phyloP scores from a whole-genome alignment of 2,113 vertebrate species.

The Dascyllus trimaculatus region DNA sequence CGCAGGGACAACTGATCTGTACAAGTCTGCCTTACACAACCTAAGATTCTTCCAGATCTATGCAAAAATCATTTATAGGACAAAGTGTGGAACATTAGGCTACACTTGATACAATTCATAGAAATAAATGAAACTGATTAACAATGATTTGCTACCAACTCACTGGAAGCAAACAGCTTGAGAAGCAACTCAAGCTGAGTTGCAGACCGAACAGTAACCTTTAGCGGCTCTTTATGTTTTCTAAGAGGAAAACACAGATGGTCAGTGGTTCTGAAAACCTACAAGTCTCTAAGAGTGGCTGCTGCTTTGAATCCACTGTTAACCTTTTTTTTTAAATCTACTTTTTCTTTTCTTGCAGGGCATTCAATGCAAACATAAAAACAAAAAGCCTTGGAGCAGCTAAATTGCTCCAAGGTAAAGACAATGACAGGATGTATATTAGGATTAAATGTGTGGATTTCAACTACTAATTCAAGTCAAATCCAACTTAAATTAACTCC shows the following conservation, averaged over 20 bases:
- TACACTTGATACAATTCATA: background rate
- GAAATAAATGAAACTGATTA: background rate
- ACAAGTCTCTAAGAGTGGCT: background rate
- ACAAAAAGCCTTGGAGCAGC: background rate
- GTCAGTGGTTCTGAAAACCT: constrained; percentile 2
- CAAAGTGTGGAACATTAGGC: background rate
- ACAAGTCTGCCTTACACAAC: background rate
- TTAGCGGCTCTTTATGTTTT: background rate
- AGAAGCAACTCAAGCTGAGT: background rate
- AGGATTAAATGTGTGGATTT: background rate
- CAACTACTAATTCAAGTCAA: background rate
- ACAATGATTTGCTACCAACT: background rate
- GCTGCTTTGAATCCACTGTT: background rate
- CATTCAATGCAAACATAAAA: background rate
- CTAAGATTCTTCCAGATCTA: background rate
- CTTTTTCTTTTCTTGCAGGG: background rate
- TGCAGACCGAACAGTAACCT: background rate
- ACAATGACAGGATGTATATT: background rate
- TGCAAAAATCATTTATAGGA: background rate
- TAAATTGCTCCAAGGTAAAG: background rate
- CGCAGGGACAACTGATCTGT: constrained; percentile 8
- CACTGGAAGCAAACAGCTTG: background rate
- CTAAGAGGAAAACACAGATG: background rate
- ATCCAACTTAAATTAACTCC: background rate
- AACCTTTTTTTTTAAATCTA: background rate